These are phyloP conservation scores for Drosophila longiperda DNA, from an alignment of 2,888 invertebrate species.

Conservation along the genomic window DNA sequence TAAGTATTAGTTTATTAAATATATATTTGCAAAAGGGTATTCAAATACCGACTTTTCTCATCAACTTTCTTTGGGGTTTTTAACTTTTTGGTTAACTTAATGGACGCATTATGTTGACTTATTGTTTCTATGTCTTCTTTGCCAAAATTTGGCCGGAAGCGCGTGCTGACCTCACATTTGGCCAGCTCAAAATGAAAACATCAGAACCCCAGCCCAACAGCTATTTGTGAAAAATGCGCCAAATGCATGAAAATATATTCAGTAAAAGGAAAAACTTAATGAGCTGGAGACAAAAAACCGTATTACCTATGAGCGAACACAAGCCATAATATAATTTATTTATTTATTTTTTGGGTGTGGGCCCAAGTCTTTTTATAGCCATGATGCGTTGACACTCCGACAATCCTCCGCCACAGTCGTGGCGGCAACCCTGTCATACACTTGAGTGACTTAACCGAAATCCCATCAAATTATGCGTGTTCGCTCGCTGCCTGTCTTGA, in stretches of 20 bases:
- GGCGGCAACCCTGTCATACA: constrained; percentile 41
- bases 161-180: constrained; percentile 69
- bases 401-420: constrained; percentile 12
- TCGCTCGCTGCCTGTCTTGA: constrained; percentile 71
- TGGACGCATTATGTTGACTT: constrained; percentile 61
- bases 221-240: constrained; percentile 54
- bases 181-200: constrained; percentile 50
- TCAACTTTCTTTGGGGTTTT: not conserved
- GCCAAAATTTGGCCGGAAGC: constrained; percentile 57
- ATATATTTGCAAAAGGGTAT: constrained; percentile 14
- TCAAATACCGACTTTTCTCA: not conserved
- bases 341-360: constrained; percentile 43
- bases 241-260: constrained; percentile 44
- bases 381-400: constrained; percentile 60
- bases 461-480: constrained; percentile 78
- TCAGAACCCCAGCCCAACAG: constrained; percentile 7
- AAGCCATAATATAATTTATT: constrained; percentile 43
- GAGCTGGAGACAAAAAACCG: constrained; percentile 17
- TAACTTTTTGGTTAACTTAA: constrained; percentile 46
- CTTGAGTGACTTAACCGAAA: constrained; percentile 73
- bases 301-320: constrained; percentile 4
- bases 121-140: constrained; percentile 13
- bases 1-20: not conserved
- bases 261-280: constrained; percentile 10
- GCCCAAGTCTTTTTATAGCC: constrained; percentile 52